Percentiles rank a stretch among this genome's conserved stretches.
These are phyloP conservation scores for Bos taurus DNA, from an alignment of 2,113 vertebrate species.

Conservation along the genomic window ARS-UCD2.0 NC_037339.1:25559001-25559500, in stretches of 20 bases:
- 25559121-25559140: background rate
- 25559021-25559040: conserved; percentile 21
- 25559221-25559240: conserved; percentile 8
- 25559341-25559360: background rate
- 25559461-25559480: background rate
- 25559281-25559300: conserved; percentile 30
- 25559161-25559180: conserved; percentile 1
- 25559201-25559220: background rate
- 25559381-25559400: background rate
- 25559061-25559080: background rate
- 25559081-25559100: background rate
- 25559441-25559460: background rate
- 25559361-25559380: conserved; percentile 31
- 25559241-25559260: conserved; percentile 13
- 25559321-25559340: background rate
- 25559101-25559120: background rate
- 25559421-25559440: background rate
- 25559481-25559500: background rate
- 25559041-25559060: background rate
- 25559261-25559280: conserved; percentile 42
- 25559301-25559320: conserved; percentile 40
- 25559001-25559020: background rate
- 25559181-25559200: conserved; percentile 17
- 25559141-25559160: background rate
- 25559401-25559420: background rate